phyloP scores from a whole-genome alignment of 2,113 vertebrate species.

The Todiramphus saurophagus region DNA sequence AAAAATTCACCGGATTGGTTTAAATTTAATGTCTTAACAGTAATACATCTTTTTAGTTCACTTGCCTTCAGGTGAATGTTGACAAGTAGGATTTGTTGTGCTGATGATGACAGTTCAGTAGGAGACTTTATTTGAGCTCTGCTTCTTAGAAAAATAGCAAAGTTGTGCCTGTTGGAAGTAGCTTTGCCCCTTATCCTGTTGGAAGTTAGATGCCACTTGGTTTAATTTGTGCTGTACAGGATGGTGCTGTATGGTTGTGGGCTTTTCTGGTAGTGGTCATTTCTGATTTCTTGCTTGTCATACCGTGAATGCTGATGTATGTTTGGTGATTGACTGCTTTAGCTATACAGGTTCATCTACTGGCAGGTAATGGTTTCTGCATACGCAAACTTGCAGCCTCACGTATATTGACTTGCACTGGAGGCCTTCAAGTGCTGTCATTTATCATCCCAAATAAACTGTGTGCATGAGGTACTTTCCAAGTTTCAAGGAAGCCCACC shows the following conservation, averaged over 20 bases:
- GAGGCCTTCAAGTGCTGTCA: not conserved
- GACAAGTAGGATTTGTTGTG: constrained; percentile 84
- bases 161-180: not conserved
- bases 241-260: not conserved
- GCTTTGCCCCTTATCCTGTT: not conserved
- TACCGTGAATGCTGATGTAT: not conserved
- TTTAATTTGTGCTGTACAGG: not conserved
- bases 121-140: not conserved
- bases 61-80: not conserved
- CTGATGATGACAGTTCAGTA: not conserved
- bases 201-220: not conserved
- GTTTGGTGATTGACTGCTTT: not conserved
- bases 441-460: not conserved
- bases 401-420: fast-evolving
- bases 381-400: fast-evolving
- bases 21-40: not conserved
- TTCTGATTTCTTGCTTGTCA: not conserved
- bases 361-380: not conserved
- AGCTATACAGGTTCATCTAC: not conserved
- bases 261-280: not conserved
- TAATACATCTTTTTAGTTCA: not conserved
- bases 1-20: not conserved
- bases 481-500: not conserved
- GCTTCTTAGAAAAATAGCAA: not conserved
- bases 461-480: not conserved